Percentiles rank a stretch among this genome's conserved stretches.
phyloP scores from a whole-genome alignment of 1,140 invertebrate genomes.

The Procambarus clarkii region DNA sequence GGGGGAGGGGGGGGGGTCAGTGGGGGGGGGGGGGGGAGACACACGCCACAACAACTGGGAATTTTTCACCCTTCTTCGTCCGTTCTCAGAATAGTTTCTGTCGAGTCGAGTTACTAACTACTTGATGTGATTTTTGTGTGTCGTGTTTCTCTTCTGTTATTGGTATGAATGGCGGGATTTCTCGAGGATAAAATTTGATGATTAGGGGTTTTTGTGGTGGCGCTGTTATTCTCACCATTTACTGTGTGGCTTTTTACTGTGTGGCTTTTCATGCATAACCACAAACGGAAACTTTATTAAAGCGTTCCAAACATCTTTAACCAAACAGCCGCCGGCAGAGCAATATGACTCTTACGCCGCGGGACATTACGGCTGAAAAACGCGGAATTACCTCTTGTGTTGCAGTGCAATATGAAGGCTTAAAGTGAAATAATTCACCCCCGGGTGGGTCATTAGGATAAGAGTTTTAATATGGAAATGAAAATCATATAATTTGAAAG shows the following conservation, averaged over 20 bases:
- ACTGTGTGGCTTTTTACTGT: slow-evolving; percentile 38
- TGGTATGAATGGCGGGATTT: background rate
- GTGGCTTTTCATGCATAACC: slow-evolving; percentile 58
- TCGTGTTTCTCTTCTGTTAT: slow-evolving; percentile 8
- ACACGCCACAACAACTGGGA: background rate
- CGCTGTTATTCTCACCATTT: slow-evolving; percentile 51
- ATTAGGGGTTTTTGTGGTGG: slow-evolving; percentile 29
- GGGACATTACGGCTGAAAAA: slow-evolving; percentile 40
- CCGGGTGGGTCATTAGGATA: slow-evolving; percentile 64
- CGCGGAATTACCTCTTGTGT: slow-evolving; percentile 36
- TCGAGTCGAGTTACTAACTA: background rate
- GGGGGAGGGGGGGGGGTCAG: too few species aligned
- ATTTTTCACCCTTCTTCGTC: slow-evolving; percentile 46
- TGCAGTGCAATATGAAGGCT: slow-evolving; percentile 52
- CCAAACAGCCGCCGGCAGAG: slow-evolving; percentile 22
- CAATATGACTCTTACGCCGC: slow-evolving; percentile 44
- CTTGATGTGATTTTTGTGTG: background rate
- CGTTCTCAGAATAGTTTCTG: slow-evolving; percentile 35
- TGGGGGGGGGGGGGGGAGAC: background rate
- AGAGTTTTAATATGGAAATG: slow-evolving; percentile 69
- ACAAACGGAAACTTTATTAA: slow-evolving; percentile 65
- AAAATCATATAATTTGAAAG: slow-evolving; percentile 69
- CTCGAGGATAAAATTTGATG: background rate
- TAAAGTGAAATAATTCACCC: slow-evolving; percentile 63
- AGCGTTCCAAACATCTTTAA: slow-evolving; percentile 55